These are phyloP conservation scores for Sitta europaea DNA, from an alignment of 2,113 vertebrate species.

Conservation along the genomic window DNA sequence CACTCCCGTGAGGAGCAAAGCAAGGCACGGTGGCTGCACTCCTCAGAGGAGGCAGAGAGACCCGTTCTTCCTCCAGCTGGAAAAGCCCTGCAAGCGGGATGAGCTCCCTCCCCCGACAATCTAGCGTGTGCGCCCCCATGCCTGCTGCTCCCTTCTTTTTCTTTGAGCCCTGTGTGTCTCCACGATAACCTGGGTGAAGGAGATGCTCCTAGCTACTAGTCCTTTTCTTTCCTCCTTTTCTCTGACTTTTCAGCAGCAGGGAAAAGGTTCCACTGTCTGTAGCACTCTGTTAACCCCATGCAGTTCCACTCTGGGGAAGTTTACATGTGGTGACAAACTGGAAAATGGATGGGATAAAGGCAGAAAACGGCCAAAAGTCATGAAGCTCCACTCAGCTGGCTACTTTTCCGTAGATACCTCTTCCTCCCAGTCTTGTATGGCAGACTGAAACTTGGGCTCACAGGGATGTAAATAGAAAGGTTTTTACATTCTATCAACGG, in stretches of 20 bases:
- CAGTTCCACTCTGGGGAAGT: neutral
- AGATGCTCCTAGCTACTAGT: neutral
- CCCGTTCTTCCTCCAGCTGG: neutral
- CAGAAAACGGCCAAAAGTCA: neutral
- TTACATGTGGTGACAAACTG: neutral
- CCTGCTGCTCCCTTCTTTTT: neutral
- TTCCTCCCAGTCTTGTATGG: neutral
- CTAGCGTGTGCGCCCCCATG: neutral
- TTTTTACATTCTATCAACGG: neutral
- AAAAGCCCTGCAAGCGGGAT: neutral
- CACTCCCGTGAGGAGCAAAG: rapidly evolving
- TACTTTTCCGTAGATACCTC: neutral
- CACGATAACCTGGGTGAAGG: neutral
- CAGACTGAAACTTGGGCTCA: neutral
- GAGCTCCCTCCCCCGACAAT: neutral
- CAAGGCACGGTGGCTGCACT: neutral
- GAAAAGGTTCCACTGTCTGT: neutral
- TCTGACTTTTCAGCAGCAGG: neutral
- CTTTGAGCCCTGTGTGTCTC: neutral
- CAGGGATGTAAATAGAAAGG: neutral
- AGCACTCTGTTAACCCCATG: neutral
- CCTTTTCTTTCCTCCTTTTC: neutral
- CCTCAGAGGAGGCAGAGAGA: neutral
- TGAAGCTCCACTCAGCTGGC: neutral
- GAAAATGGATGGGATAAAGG: neutral